These are phyloP conservation scores for Drosophila paracracens DNA, from an alignment of 2,888 invertebrate species.

Conservation along the genomic window DNA sequence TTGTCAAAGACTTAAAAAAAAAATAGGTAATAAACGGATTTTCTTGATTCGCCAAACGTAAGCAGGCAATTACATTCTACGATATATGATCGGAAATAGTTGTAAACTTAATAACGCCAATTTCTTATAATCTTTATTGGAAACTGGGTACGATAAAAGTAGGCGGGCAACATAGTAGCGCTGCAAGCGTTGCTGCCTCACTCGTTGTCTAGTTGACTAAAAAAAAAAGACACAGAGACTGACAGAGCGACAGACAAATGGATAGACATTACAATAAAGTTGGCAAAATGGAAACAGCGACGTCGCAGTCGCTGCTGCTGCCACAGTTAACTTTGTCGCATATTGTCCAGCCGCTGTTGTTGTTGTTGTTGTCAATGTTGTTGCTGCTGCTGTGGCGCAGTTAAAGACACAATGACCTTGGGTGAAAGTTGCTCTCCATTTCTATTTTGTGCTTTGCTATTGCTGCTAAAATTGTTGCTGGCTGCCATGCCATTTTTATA, in stretches of 20 bases:
- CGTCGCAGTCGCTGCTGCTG: conserved; percentile 32
- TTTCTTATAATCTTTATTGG: background rate
- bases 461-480: conserved; percentile 36
- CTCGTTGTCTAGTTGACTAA: conserved; percentile 28
- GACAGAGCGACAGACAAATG: conserved; percentile 3
- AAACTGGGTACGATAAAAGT: background rate
- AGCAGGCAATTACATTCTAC: background rate
- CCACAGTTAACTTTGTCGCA: conserved; percentile 53
- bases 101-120: background rate
- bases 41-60: background rate
- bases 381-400: conserved; percentile 59
- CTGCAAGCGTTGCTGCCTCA: background rate
- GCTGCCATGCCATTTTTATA: conserved; percentile 60
- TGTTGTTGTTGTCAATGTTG: conserved; percentile 38
- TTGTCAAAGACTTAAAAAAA: background rate
- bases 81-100: background rate
- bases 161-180: conserved; percentile 26
- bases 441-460: conserved; percentile 68
- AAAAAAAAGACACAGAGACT: background rate
- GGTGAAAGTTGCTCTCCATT: conserved; percentile 80
- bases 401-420: conserved; percentile 79
- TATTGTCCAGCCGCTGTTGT: conserved; percentile 61
- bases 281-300: conserved; percentile 47
- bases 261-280: conserved; percentile 43
- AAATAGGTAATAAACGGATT: background rate